These are phyloP conservation scores for Palloptera scutellata DNA, from an alignment of 2,888 invertebrate species.

Conservation along the genomic window DNA sequence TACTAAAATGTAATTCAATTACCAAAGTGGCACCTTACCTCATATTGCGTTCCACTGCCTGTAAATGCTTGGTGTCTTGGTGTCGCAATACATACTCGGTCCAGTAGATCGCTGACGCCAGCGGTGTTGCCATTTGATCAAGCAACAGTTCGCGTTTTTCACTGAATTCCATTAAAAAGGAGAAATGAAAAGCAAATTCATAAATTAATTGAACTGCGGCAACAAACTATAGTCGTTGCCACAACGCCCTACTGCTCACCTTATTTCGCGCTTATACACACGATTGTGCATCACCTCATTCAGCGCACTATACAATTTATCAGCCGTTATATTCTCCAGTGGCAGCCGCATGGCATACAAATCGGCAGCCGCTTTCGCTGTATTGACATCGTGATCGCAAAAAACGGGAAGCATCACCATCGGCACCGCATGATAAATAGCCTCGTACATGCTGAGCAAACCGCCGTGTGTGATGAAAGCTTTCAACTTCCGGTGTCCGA, in stretches of 20 bases:
- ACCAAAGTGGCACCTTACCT: conserved; percentile 51
- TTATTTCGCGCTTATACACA: conserved; percentile 72
- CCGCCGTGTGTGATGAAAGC: conserved; percentile 83
- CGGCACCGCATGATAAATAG: conserved; percentile 80
- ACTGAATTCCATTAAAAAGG: conserved; percentile 3
- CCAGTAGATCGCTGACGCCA: conserved; percentile 79
- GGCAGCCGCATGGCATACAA: conserved; percentile 77
- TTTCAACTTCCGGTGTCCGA: conserved; percentile 75
- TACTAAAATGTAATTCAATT: background rate
- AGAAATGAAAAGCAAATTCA: conserved; percentile 29
- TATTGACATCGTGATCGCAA: conserved; percentile 81
- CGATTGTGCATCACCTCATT: conserved; percentile 74
- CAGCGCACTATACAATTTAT: conserved; percentile 71
- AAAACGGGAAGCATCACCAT: conserved; percentile 79
- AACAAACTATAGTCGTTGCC: background rate
- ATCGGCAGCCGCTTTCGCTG: conserved; percentile 76
- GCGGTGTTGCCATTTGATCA: conserved; percentile 76
- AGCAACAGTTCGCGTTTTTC: conserved; percentile 65
- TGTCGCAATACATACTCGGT: conserved; percentile 82
- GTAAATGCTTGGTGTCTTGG: conserved; percentile 77
- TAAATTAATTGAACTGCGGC: background rate
- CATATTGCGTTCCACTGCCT: conserved; percentile 74
- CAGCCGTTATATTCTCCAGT: conserved; percentile 70
- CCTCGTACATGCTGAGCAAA: conserved; percentile 78
- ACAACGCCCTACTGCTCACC: conserved; percentile 42